A percentile compares a stretch with the other conserved stretches of the same genome.
These are phyloP conservation scores for Siniperca knerii DNA, from an alignment of 2,113 vertebrate species.

Conservation along the genomic window DNA sequence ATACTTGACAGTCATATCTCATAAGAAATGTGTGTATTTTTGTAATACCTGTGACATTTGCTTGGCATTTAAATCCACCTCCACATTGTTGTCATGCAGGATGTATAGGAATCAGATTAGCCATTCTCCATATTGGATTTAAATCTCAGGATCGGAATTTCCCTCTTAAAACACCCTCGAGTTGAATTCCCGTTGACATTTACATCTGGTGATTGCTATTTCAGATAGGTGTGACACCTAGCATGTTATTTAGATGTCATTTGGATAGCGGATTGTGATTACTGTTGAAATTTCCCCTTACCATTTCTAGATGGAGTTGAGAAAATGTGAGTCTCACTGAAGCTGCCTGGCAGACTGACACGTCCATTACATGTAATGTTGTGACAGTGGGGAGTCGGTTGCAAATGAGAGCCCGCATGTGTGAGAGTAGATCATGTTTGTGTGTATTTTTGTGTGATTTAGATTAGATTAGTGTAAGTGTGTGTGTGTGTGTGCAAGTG, in stretches of 20 bases:
- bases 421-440: neutral
- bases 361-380: constrained; percentile 50
- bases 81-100: constrained; percentile 33
- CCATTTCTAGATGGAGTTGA: constrained; percentile 31
- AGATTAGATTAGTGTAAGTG: neutral
- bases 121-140: constrained; percentile 65
- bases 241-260: constrained; percentile 67
- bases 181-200: constrained; percentile 74
- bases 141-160: constrained; percentile 71
- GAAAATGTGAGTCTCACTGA: constrained; percentile 5
- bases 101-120: constrained; percentile 49
- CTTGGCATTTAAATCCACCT: constrained; percentile 73
- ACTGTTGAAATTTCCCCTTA: constrained; percentile 8
- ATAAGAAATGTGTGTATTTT: constrained; percentile 46
- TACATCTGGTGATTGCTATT: constrained; percentile 65
- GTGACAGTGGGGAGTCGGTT: constrained; percentile 52
- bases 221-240: constrained; percentile 56
- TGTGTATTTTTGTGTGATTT: constrained; percentile 10
- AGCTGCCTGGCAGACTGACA: constrained; percentile 29
- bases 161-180: constrained; percentile 55
- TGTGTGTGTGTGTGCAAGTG: neutral
- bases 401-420: constrained; percentile 29
- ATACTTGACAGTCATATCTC: constrained; percentile 28
- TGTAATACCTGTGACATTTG: constrained; percentile 76
- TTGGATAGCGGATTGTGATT: constrained; percentile 48